Evolutionary conservation across 2,113 vertebrate genomes (phyloP).

Genomic region (Jacana jacana): DNA sequence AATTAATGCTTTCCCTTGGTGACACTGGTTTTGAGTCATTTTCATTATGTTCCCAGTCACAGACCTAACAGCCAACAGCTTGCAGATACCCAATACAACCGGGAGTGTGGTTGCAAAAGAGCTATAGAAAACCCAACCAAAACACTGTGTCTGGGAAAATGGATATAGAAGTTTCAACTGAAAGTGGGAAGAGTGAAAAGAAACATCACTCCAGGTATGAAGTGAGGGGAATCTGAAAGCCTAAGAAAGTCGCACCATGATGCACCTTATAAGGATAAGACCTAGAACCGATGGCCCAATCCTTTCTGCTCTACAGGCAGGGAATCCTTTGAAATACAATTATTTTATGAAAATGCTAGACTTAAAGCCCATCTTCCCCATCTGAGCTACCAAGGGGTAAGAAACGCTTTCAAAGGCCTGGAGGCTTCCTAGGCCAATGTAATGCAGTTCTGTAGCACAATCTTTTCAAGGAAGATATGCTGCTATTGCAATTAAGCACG

Average conservation of each 20-base stretch:
- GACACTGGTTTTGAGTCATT: not conserved
- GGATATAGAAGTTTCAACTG: not conserved
- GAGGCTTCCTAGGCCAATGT: not conserved
- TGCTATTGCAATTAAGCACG: constrained; percentile 32
- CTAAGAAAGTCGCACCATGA: not conserved
- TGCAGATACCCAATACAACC: not conserved
- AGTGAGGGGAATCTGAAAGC: not conserved
- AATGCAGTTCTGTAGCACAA: not conserved
- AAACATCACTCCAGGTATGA: not conserved
- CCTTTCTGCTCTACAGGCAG: not conserved
- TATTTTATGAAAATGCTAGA: not conserved
- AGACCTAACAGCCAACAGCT: not conserved
- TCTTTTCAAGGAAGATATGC: not conserved
- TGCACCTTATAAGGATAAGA: not conserved
- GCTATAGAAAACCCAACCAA: not conserved
- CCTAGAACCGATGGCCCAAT: not conserved
- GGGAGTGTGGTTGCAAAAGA: not conserved
- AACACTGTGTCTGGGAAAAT: not conserved
- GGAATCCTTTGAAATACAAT: not conserved
- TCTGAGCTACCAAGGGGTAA: not conserved
- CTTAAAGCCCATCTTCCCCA: not conserved
- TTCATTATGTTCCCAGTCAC: not conserved
- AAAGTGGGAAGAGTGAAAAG: not conserved
- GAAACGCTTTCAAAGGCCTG: not conserved
- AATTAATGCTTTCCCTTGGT: not conserved